Percentiles rank a stretch among this genome's conserved stretches.
Conservation (phyloP, 2,888 invertebrate species). For the Phyto melanocephala region DNA sequence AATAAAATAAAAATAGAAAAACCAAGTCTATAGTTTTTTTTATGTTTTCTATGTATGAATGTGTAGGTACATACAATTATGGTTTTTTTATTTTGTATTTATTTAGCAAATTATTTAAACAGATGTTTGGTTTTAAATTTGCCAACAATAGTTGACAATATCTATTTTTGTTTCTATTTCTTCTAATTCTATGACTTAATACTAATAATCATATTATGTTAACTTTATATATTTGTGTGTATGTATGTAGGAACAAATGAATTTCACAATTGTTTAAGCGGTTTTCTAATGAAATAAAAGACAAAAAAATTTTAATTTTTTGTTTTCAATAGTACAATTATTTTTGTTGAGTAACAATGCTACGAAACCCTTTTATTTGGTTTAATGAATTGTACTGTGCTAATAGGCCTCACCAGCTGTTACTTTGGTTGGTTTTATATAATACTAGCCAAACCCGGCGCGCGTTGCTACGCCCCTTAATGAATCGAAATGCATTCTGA, state of each 20-base stretch:
- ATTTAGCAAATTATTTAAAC: conserved; percentile 59
- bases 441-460: too few relatives aligned
- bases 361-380: neutral
- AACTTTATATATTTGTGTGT: neutral
- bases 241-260: too few relatives aligned
- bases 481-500: too few relatives aligned
- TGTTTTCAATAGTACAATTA: neutral
- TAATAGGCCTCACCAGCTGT: neutral
- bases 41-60: neutral
- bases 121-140: conserved; percentile 51
- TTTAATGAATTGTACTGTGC: neutral
- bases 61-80: neutral
- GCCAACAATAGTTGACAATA: conserved; percentile 26
- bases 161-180: conserved; percentile 43
- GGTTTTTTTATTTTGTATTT: conserved; percentile 4
- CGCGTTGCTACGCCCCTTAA: too few relatives aligned
- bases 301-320: neutral
- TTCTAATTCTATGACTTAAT: conserved; percentile 44
- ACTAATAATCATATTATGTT: conserved; percentile 44
- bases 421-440: neutral
- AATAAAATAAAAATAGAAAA: conserved; percentile 13
- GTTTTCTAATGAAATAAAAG: neutral
- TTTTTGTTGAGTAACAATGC: neutral
- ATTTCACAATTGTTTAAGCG: neutral
- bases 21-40: conserved; percentile 28